Base-by-base conservation (phyloP, 2,113 vertebrate genomes). In the Erinaceus europaeus region DNA sequence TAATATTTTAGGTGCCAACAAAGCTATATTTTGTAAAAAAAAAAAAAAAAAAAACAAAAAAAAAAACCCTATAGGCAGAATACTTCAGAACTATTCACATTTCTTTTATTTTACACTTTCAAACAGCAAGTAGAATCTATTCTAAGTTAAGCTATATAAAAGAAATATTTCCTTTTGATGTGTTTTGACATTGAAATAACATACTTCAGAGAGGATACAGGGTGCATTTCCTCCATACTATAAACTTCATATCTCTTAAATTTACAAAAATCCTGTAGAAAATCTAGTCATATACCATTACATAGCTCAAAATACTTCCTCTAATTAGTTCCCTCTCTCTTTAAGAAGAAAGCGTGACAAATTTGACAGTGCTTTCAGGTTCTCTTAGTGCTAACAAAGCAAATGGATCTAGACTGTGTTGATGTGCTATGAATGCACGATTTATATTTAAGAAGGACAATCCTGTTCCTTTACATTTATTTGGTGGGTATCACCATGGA, bases 391-490 rank as follows among this genome's bases (percentile, higher is more conserved):
- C 40, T 86, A 48, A 92, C 86, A 64, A 92, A 93, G 65, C 34
- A 84, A 65, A 55, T 86, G 81, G 90, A 80, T 91, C 57, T 78
- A 86, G 57, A 80, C 27, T 34, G 50, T 73, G 80, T 77, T 88
- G 81, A 88, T 92, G 36, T 77, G 73, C 40, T 91, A 57, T 89
- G 78, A 94, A 94, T 93, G 69, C 69, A 93, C 67, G 90, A 89
- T 77, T 94, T 91, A 83, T 91, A 92, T 80, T 94, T 92, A 90
- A 94, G 90, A 91, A 34, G 55, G 21, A 93, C 6, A 90, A 86
- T 74, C 86, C 84, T 74, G 20, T 91, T 94, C 42, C 84, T 86
- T 94, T 91, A 94, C 80, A 95, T 94, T 94, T 93, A 94, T 90
- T 90, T 93, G 65, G 89, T 81, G 73, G 34, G 2, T 82, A 81